phyloP scores from a whole-genome alignment of 2,113 vertebrate species.

The Antidorcas marsupialis region DNA sequence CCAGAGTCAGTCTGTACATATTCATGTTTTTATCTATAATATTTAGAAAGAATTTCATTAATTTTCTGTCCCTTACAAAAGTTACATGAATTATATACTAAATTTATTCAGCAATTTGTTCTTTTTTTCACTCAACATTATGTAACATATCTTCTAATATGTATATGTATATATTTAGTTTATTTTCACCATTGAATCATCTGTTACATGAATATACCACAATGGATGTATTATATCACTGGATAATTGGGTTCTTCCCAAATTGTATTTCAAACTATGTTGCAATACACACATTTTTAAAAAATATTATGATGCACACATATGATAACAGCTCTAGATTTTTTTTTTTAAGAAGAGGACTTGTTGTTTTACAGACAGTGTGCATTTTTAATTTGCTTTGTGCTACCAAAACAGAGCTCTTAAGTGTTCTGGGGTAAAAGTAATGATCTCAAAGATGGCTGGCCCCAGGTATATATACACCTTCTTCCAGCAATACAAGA shows the following conservation, averaged over 20 bases:
- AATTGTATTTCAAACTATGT: not conserved
- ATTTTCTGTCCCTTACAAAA: not conserved
- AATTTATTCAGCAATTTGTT: not conserved
- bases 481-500: not conserved
- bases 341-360: not conserved
- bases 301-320: not conserved
- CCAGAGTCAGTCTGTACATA: not conserved
- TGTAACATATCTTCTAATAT: not conserved
- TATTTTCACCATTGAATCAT: not conserved
- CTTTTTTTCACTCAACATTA: not conserved
- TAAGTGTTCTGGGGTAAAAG: not conserved
- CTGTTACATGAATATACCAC: not conserved
- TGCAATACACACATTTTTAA: not conserved
- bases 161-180: not conserved
- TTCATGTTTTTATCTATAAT: not conserved
- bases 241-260: not conserved
- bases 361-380: not conserved
- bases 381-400: not conserved
- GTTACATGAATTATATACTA: not conserved
- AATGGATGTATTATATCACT: not conserved
- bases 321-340: not conserved
- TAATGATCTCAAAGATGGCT: not conserved
- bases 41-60: not conserved
- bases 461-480: not conserved
- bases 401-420: not conserved